Evolutionary conservation across 2,113 vertebrate genomes (phyloP), one percentile per base, ranked within the genome.

Genomic region (Rhea americana): DNA sequence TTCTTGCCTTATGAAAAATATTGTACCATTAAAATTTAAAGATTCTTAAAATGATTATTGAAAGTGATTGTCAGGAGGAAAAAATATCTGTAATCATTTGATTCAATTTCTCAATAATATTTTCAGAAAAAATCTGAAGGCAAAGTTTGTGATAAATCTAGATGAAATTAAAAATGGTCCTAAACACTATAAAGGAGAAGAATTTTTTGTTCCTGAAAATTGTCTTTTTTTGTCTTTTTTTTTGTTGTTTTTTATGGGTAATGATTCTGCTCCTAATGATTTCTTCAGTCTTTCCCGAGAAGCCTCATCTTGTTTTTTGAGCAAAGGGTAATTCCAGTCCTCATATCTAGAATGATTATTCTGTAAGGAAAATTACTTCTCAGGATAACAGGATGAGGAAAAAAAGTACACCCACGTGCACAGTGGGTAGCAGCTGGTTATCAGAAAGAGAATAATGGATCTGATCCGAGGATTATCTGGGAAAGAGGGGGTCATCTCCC

Each of bases 21-120:
- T 67, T 89, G 25, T 7, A 41, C 12, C 8, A 80, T 94, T 85
- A 82, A 92, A 87, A 83, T 88, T 51, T 80, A 53, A 77, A 89
- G 56, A 71, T 63, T 76, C 43, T 73, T 67, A 41, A 67, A 76
- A 71, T 77, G 0, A 72, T 82, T 85, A 67, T 47, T 67, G 32
- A 47, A 92, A 81, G 30, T 75, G 11, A 94, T 91, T 93, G 90
- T 4, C 25, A 78, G n/a, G 53, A 87, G 21, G 20, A 81, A 84
- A 50, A 26, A 70, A 79, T 74, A 19, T 71, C 35, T 53, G 51
- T 78, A 75, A 65, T 37, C 5, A 75, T 88, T 91, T 87, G 7
- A 24, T 20, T 87, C 24, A 25, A 70, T 84, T 94, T 94, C 68
- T 92, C 90, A 82, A 65, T 92, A 90, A 66, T 12, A 0, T 90